These are phyloP conservation scores for Heterochromis multidens DNA, from an alignment of 2,113 vertebrate genomes.

Conservation along the genomic window DNA sequence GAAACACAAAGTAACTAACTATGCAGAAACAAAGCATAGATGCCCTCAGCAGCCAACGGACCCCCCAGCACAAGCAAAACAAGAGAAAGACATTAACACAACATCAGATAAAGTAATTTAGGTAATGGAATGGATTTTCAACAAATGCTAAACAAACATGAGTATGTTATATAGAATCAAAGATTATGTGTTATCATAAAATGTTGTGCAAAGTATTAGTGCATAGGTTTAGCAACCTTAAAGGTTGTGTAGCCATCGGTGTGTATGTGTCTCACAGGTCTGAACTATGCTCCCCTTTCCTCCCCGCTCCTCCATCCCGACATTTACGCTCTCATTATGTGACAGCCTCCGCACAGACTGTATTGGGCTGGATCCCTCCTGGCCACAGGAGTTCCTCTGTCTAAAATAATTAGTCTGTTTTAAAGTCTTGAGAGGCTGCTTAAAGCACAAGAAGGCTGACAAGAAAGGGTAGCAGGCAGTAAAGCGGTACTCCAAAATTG, in stretches of 20 bases:
- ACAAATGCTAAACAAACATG: neutral
- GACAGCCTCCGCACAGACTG: neutral
- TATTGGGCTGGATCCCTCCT: neutral
- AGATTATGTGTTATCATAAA: neutral
- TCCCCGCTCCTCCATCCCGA: neutral
- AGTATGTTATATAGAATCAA: neutral
- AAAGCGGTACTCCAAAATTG: conserved; percentile 4
- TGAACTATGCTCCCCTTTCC: neutral
- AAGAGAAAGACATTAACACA: neutral
- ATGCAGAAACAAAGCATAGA: neutral
- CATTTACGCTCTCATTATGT: conserved; percentile 24
- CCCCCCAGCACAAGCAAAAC: neutral
- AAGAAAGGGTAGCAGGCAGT: conserved; percentile 4
- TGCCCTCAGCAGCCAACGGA: neutral
- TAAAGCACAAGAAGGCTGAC: neutral
- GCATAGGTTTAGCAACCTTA: neutral
- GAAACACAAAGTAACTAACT: neutral
- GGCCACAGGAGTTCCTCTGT: neutral
- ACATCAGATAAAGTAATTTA: neutral
- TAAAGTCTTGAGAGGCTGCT: neutral
- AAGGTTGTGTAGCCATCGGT: neutral
- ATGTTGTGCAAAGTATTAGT: neutral
- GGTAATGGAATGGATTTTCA: neutral
- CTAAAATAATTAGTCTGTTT: conserved; percentile 26
- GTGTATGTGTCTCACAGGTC: neutral